Conservation (phyloP, 2,797 vertebrate species). For the Euthynnus affinis region DNA sequence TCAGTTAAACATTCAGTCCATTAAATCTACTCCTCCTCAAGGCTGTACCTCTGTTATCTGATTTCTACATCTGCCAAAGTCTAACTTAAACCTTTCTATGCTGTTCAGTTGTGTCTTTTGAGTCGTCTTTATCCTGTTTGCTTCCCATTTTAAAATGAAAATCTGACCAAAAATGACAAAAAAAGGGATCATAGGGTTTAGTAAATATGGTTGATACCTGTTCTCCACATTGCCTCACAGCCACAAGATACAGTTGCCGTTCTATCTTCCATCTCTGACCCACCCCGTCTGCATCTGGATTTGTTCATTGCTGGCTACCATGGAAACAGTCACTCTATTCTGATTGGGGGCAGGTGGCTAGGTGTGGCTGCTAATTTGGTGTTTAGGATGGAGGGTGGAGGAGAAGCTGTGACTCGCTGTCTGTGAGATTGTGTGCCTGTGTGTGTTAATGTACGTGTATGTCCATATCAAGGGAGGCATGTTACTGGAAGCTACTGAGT, state of each 20-base stretch:
- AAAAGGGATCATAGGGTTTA: background rate
- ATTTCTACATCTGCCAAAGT: too few relatives aligned
- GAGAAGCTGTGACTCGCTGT: conserved; percentile 57
- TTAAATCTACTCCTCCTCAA: background rate
- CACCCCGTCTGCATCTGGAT: conserved; percentile 56
- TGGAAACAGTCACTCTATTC: conserved; percentile 58
- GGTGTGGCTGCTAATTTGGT: conserved; percentile 74
- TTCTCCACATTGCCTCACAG: background rate
- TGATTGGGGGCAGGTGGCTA: conserved; percentile 84
- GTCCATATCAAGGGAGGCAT: conserved; percentile 53
- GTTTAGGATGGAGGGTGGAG: conserved; percentile 76
- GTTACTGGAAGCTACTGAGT: conserved; percentile 49
- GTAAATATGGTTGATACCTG: background rate
- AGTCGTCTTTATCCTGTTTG: too few relatives aligned
- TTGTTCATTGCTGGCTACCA: conserved; percentile 54
- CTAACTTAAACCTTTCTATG: background rate
- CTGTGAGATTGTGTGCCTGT: conserved; percentile 20
- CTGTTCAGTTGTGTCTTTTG: background rate
- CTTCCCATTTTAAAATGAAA: background rate
- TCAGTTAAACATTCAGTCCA: background rate
- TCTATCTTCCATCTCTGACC: conserved; percentile 54
- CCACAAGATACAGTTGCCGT: background rate
- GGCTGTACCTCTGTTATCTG: background rate
- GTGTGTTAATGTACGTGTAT: conserved; percentile 26
- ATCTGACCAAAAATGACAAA: background rate